These are phyloP conservation scores for Rhinichthys osculus DNA, from an alignment of 2,797 vertebrate species.

Conservation along the genomic window DNA sequence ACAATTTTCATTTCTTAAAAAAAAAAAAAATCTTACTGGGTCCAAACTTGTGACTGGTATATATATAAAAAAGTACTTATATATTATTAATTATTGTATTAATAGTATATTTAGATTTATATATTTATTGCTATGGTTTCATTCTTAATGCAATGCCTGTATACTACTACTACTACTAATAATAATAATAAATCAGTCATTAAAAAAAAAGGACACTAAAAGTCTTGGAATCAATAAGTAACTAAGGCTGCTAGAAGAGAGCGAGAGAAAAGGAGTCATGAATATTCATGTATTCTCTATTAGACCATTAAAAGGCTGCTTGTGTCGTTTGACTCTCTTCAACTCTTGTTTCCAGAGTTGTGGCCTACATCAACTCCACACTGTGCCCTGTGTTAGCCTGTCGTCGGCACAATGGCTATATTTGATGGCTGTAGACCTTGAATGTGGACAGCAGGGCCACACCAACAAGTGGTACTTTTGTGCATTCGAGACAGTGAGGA, in stretches of 20 bases:
- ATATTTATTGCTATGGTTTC: not conserved
- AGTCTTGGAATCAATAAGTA: not conserved
- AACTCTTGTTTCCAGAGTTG: constrained; percentile 76
- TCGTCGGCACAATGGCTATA: constrained; percentile 83
- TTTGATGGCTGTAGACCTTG: constrained; percentile 79
- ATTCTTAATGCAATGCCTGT: too few relatives aligned
- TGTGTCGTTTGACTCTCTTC: constrained; percentile 76
- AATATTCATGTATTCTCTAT: constrained; percentile 55
- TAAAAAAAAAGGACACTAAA: constrained; percentile 23
- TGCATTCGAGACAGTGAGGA: constrained; percentile 68
- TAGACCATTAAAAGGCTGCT: constrained; percentile 58
- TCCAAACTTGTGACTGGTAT: constrained; percentile 14
- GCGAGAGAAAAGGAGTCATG: constrained; percentile 22
- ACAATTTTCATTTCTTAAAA: too few relatives aligned
- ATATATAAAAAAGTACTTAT: not conserved
- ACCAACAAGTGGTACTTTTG: constrained; percentile 85
- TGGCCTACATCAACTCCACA: constrained; percentile 72
- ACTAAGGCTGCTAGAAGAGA: constrained; percentile 44
- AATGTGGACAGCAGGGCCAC: constrained; percentile 74
- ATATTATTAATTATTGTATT: not conserved
- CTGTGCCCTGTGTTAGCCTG: constrained; percentile 80
- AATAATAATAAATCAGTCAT: not conserved
- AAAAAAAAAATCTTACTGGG: not conserved
- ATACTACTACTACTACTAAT: too few relatives aligned
- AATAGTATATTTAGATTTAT: not conserved